Conservation (phyloP, 2,113 vertebrate species). For the Rafetus swinhoei region DNA sequence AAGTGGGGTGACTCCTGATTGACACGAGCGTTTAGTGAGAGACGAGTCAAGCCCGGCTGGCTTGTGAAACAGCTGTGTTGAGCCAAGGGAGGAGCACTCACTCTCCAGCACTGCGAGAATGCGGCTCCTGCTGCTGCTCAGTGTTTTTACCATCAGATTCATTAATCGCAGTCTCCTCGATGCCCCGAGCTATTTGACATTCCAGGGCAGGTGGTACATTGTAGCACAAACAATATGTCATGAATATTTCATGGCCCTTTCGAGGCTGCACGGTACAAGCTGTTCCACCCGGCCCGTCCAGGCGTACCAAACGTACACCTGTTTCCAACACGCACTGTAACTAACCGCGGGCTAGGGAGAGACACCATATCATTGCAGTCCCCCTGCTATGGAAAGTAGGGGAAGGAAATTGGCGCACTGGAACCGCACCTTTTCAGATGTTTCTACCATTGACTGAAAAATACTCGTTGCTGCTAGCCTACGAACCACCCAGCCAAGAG, state of each 20-base stretch:
- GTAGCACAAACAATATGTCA: not conserved
- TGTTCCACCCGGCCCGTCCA: not conserved
- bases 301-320: not conserved
- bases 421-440: not conserved
- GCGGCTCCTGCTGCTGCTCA: not conserved
- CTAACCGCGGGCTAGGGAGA: not conserved
- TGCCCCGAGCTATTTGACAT: not conserved
- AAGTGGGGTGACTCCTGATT: not conserved
- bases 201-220: not conserved
- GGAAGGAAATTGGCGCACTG: not conserved
- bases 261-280: not conserved
- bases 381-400: not conserved
- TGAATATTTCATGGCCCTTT: conserved; percentile 17
- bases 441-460: not conserved
- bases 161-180: conserved; percentile 3
- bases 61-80: not conserved
- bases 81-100: not conserved
- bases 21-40: not conserved
- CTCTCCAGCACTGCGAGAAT: not conserved
- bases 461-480: not conserved
- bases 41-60: not conserved
- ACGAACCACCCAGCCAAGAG: not conserved
- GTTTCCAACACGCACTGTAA: not conserved
- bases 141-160: not conserved
- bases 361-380: not conserved